phyloP scores from a whole-genome alignment of 2,888 invertebrate species.

The Hoplodrina blanda region DNA sequence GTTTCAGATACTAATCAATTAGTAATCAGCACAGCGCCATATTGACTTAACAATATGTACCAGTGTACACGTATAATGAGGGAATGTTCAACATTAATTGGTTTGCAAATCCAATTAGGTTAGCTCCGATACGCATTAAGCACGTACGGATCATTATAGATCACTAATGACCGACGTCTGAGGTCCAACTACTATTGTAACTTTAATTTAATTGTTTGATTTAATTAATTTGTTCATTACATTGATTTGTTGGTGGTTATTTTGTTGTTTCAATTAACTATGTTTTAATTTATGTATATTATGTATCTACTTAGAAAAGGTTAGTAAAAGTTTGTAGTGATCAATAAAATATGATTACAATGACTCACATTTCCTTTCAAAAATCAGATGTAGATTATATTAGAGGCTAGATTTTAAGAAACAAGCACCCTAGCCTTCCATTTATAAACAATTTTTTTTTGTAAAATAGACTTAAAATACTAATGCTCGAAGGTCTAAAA shows the following conservation, averaged over 20 bases:
- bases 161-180: slow-evolving; percentile 83
- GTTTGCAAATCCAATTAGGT: slow-evolving; percentile 89
- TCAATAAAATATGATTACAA: too few relatives aligned
- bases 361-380: too few relatives aligned
- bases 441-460: too few relatives aligned
- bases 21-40: slow-evolving; percentile 75
- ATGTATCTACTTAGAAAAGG: too few relatives aligned
- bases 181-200: slow-evolving; percentile 48
- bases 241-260: neutral
- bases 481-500: too few relatives aligned
- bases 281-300: too few relatives aligned
- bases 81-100: slow-evolving; percentile 87
- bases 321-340: too few relatives aligned
- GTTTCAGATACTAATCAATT: slow-evolving; percentile 79
- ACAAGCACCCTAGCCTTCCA: too few relatives aligned
- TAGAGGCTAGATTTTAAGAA: too few relatives aligned
- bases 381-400: too few relatives aligned
- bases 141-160: slow-evolving; percentile 86
- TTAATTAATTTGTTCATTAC: slow-evolving; percentile 20
- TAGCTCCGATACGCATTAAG: slow-evolving; percentile 82
- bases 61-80: slow-evolving; percentile 81
- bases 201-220: slow-evolving; percentile 47
- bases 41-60: slow-evolving; percentile 84
- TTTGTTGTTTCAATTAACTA: neutral
- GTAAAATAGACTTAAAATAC: too few relatives aligned